Conservation (phyloP, 2,797 vertebrate genomes). For the Coregonus sp. region DNA sequence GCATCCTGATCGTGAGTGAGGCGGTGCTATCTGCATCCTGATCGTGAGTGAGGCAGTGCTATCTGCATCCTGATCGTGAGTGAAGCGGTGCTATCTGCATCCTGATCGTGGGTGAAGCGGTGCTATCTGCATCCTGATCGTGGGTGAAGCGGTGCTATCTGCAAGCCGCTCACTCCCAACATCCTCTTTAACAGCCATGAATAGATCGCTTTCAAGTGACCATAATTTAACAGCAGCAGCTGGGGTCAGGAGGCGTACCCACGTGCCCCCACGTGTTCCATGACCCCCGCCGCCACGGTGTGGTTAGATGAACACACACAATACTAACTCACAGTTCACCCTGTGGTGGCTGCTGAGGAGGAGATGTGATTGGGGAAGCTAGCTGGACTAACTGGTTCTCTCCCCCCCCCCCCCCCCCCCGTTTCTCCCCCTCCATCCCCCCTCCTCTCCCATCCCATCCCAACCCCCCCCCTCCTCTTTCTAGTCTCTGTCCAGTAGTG, state of each 20-base stretch:
- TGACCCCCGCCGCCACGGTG: conserved; percentile 18
- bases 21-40: too few species aligned
- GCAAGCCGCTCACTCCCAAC: too few species aligned
- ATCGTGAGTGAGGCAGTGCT: too few species aligned
- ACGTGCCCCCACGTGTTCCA: conserved; percentile 35
- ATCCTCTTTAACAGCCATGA: background rate
- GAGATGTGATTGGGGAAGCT: background rate
- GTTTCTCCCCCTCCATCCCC: too few species aligned
- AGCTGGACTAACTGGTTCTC: conserved; percentile 12
- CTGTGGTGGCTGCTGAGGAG: conserved; percentile 10
- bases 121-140: too few species aligned
- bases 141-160: too few species aligned
- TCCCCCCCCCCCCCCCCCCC: background rate
- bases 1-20: too few species aligned
- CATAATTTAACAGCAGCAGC: conserved; percentile 25
- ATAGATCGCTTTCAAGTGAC: conserved; percentile 21
- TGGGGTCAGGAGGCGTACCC: conserved; percentile 17
- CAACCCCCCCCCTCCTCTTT: too few species aligned
- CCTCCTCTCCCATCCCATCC: too few species aligned
- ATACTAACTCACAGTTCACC: background rate
- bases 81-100: too few species aligned
- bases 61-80: too few species aligned
- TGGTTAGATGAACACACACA: background rate
- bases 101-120: too few species aligned
- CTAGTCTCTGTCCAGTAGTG: conserved; percentile 15